Evolutionary conservation across 1,140 invertebrate species (phyloP).

Genomic region (Trichonephila clavata): DNA sequence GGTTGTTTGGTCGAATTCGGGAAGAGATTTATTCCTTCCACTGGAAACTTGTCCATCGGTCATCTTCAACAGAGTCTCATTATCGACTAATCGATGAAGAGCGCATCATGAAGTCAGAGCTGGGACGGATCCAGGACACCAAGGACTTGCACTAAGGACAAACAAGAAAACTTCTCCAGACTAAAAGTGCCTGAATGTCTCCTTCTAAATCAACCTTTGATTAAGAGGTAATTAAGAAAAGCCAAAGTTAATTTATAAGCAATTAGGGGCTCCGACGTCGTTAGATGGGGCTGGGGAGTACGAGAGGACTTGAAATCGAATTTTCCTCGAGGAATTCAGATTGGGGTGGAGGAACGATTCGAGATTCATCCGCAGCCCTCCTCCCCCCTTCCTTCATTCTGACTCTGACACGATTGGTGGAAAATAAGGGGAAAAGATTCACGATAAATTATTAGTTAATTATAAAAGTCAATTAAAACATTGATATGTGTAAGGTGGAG

Average conservation of each 20-base stretch:
- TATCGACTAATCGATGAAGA: background rate
- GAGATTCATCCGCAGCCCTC: background rate
- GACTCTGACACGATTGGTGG: background rate
- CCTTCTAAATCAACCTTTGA: slow-evolving; percentile 43
- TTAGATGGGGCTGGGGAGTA: background rate
- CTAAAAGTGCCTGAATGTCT: slow-evolving; percentile 1
- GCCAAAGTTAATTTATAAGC: slow-evolving; percentile 54
- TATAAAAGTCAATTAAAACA: slow-evolving; percentile 63
- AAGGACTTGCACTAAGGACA: background rate
- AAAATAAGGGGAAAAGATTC: background rate
- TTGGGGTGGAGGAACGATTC: background rate
- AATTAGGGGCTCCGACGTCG: slow-evolving; percentile 52
- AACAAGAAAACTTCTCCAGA: slow-evolving; percentile 5
- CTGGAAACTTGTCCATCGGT: slow-evolving; percentile 29
- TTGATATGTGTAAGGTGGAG: background rate
- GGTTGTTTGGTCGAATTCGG: background rate
- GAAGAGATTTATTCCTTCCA: background rate
- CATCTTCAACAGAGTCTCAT: slow-evolving; percentile 12
- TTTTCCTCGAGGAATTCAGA: slow-evolving; percentile 22
- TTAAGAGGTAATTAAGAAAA: slow-evolving; percentile 71
- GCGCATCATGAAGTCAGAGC: background rate
- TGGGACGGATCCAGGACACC: background rate
- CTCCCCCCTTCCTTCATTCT: background rate
- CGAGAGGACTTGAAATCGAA: slow-evolving; percentile 21
- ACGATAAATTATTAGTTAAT: slow-evolving; percentile 50